phyloP scores from a whole-genome alignment of 2,888 invertebrate genomes.

The Ornithoptera alexandrae region DNA sequence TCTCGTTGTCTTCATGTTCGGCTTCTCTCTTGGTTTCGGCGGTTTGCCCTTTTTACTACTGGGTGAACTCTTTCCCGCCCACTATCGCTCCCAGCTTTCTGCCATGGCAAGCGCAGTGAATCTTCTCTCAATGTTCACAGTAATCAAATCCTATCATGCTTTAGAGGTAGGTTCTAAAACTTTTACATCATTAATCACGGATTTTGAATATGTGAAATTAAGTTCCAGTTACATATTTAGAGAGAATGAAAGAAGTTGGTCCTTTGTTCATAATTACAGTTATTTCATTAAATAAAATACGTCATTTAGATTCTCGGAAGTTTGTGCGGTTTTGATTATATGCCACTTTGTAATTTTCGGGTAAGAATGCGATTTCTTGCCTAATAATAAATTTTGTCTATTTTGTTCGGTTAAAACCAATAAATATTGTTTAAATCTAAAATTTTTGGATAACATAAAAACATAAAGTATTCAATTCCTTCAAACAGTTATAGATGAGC shows the following conservation, averaged over 20 bases:
- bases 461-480: too few species aligned
- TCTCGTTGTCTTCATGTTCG: slow-evolving; percentile 79
- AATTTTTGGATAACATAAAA: too few species aligned
- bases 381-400: too few species aligned
- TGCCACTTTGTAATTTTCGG: too few species aligned
- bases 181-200: background rate
- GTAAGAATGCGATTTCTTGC: too few species aligned
- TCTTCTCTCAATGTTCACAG: slow-evolving; percentile 76
- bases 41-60: slow-evolving; percentile 82
- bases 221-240: background rate
- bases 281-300: too few species aligned
- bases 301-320: too few species aligned
- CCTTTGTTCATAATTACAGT: too few species aligned
- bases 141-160: slow-evolving; percentile 78
- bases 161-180: slow-evolving; percentile 55
- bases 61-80: slow-evolving; percentile 81
- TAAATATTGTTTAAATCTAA: too few species aligned
- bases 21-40: slow-evolving; percentile 82
- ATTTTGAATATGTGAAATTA: background rate
- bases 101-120: slow-evolving; percentile 79
- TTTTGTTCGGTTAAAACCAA: too few species aligned
- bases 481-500: too few species aligned
- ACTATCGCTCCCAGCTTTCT: slow-evolving; percentile 76
- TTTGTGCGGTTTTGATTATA: too few species aligned
- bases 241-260: background rate